Evolutionary conservation across 1,140 invertebrate genomes (phyloP), one percentile per base, ranked within the genome.

Genomic region (Argopecten irradians): DNA sequence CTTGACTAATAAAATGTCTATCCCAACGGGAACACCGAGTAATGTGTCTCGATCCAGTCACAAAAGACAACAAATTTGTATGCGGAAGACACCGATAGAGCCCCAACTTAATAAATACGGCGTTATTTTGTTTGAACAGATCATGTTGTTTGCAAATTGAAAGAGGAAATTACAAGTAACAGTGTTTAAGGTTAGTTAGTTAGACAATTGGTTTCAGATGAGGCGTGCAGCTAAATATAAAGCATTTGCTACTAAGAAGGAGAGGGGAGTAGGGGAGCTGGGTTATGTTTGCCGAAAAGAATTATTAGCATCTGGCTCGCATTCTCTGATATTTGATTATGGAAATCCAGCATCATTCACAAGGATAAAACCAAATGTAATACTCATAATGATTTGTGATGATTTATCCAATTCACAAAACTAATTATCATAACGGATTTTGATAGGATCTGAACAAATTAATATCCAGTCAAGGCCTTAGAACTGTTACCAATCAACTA

Each of bases 61-160:
- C 88, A 89, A 89, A 87, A 87, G 85, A 36, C 41, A 71, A 89
- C 85, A 89, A 86, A 89, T 89, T 89, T 89, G 88, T 89, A 89
- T 89, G 88, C 88, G 82, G 84, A 36, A 34, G 86, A 89, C 85
- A 89, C 36, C 16, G 83, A 83, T 84, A 39, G 34, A 35, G 82
- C 32, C 84, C 34, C 55, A 89, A 89, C 88, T 86, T 86, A 89
- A 89, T 89, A 89, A 89, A 89, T 86, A 35, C 35, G 34, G 71
- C 84, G 84, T 89, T 84, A 87, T 87, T 89, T 86, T 89, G 88
- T 89, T 89, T 89, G 86, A 87, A 87, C 88, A 89, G 84, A 55
- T 35, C 43, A 71, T 71, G 55, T 71, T 71, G 55, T 71, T 71
- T 71, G 22, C 22, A 71, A 71, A 71, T 71, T 71, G 55, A 71